These are phyloP conservation scores for Phalera bucephala DNA, from an alignment of 2,888 invertebrate species.

Conservation along the genomic window DNA sequence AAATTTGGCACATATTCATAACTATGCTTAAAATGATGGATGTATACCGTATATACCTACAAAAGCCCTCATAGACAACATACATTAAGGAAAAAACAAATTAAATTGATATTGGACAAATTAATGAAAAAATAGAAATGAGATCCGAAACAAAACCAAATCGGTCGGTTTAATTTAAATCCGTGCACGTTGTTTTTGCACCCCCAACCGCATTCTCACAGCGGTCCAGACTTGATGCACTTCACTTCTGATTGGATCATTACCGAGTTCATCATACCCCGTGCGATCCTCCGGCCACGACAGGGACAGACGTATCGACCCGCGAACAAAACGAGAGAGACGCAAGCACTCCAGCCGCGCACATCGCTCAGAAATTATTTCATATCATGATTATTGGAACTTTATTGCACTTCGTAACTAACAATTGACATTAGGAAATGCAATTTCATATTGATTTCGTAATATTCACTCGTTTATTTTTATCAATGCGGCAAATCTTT, in stretches of 20 bases:
- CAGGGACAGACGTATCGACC: slow-evolving; percentile 48
- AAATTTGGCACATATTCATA: too few species aligned
- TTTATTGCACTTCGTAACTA: slow-evolving; percentile 83
- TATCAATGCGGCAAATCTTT: slow-evolving; percentile 80
- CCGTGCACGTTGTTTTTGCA: slow-evolving; percentile 79
- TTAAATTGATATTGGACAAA: too few species aligned
- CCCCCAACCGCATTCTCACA: slow-evolving; percentile 83
- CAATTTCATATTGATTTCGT: slow-evolving; percentile 83
- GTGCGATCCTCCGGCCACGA: slow-evolving; percentile 74
- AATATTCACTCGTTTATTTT: slow-evolving; percentile 78
- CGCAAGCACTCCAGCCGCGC: slow-evolving; percentile 47
- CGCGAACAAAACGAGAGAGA: slow-evolving; percentile 40
- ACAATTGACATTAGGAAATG: slow-evolving; percentile 84
- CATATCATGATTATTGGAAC: slow-evolving; percentile 83
- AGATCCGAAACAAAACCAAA: slow-evolving; percentile 68
- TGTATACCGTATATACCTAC: too few species aligned
- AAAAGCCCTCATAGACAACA: too few species aligned
- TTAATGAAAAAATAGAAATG: slow-evolving; percentile 20
- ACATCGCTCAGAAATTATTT: slow-evolving; percentile 79
- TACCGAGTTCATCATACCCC: slow-evolving; percentile 83
- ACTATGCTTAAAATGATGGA: too few species aligned
- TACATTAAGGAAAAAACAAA: too few species aligned
- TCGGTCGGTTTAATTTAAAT: slow-evolving; percentile 78
- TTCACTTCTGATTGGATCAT: slow-evolving; percentile 83
- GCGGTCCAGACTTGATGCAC: slow-evolving; percentile 78